Evolutionary conservation across 2,797 vertebrate genomes (phyloP).

Genomic region (Alosa sapidissima): DNA sequence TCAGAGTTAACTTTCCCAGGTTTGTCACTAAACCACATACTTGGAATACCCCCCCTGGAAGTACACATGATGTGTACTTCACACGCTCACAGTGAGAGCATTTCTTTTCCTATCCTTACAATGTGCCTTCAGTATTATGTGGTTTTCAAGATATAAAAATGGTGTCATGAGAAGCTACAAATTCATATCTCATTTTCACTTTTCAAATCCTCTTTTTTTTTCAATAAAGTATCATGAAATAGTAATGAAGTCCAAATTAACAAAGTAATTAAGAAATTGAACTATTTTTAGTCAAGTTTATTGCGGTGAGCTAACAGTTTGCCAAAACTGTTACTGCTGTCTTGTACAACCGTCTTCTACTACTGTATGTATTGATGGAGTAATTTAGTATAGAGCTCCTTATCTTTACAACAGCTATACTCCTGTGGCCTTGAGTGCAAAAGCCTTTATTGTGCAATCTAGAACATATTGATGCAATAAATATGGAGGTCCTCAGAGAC

Average conservation of each 20-base stretch:
- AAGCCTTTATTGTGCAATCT: not conserved
- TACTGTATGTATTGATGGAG: not conserved
- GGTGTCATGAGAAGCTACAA: not conserved
- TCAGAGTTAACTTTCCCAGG: too few relatives aligned
- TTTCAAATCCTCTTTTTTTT: not conserved
- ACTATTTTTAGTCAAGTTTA: not conserved
- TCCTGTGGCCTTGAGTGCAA: not conserved
- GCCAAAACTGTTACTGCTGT: not conserved
- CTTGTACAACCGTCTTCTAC: too few relatives aligned
- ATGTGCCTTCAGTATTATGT: not conserved
- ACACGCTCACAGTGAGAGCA: not conserved
- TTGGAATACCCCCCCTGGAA: too few relatives aligned
- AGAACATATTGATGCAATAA: constrained; percentile 14
- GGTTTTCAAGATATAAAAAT: not conserved
- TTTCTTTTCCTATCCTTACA: not conserved
- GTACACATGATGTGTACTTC: not conserved
- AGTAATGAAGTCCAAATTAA: not conserved
- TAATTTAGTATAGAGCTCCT: not conserved
- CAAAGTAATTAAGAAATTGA: not conserved
- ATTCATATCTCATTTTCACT: not conserved
- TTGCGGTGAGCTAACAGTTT: not conserved
- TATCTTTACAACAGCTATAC: not conserved
- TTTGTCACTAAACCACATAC: too few relatives aligned
- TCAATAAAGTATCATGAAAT: too few relatives aligned
- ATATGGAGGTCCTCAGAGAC: not conserved